Evolutionary conservation across 2,113 vertebrate species (phyloP).

Genomic region (Quiscalus mexicanus): DNA sequence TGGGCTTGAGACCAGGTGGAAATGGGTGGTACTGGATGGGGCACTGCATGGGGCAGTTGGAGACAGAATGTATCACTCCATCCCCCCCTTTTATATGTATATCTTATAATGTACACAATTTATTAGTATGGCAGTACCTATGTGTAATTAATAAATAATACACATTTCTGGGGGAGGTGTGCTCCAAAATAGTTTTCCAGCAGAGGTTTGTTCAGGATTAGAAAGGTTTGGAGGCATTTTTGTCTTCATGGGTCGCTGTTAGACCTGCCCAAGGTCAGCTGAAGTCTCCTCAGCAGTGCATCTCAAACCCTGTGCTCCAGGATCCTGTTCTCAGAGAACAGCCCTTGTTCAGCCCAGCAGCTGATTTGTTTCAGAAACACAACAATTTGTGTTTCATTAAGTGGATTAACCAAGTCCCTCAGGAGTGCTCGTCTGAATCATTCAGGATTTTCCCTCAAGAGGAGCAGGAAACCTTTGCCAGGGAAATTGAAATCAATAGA

Average conservation of each 20-base stretch:
- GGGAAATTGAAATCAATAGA: conserved; percentile 1
- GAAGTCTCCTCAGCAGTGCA: background rate
- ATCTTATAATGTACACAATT: background rate
- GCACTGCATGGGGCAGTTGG: background rate
- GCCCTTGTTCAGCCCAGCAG: background rate
- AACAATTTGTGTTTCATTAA: background rate
- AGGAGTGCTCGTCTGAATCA: background rate
- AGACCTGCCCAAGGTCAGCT: background rate
- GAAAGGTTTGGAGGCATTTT: background rate
- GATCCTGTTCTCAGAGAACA: background rate
- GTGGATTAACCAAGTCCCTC: background rate
- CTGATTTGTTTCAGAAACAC: background rate
- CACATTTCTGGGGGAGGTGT: fast-evolving
- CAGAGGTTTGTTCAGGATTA: background rate
- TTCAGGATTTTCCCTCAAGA: conserved; percentile 3
- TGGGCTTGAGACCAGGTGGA: background rate
- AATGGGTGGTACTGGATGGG: background rate
- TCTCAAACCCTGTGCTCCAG: background rate
- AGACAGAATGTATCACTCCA: background rate
- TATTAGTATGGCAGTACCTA: background rate
- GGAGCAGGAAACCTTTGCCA: conserved; percentile 17
- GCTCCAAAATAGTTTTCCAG: background rate
- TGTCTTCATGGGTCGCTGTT: background rate
- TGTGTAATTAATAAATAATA: background rate
- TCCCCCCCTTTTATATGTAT: background rate